Evolutionary conservation across 1,140 invertebrate species (phyloP), one percentile per base, ranked within the genome.

Genomic region (Chionoecetes opilio): DNA sequence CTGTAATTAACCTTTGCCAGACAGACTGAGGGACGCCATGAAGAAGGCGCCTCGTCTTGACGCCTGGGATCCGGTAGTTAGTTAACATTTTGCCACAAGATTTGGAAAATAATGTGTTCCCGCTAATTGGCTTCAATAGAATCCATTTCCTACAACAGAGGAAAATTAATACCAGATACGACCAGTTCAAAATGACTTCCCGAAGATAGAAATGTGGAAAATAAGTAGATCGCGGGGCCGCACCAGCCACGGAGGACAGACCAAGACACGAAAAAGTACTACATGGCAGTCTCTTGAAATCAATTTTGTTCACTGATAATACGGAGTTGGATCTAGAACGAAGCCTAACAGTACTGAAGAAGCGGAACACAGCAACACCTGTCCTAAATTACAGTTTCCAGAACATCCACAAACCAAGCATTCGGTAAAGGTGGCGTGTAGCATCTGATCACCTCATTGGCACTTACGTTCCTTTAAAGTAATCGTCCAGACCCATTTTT

Each of bases 1-100:
- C 63, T 75, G 26, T 75, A 75, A 75, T 75, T 75, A 75, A 75
- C 63, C 63, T 75, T 75, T 75, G 63, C 9, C 63, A 75, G 63
- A 75, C 63, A 75, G 63, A 75, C 63, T 75, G 63, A n/a, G 63
- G n/a, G 63, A 75, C 63, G 63, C 63, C 63, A 75, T n/a, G 3
- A 75, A n/a, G 21, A 75, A 26, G 63, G 21, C n/a, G 63, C 3
- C 21, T n/a, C 21, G n/a, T n/a, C 21, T n/a, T 75, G 6, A 75
- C 26, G 21, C 63, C 63, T 1, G 63, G 21, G n/a, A 75, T 75
- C n/a, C 63, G n/a, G n/a, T 75, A 26, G 63, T 75, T 75, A n/a
- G 63, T 75, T 11, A 21, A 75, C 26, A 75, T 75, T 6, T 11
- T 75, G 6, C 63, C 63, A 5, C 63, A 21, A 75, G 63, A 75